These are phyloP conservation scores for Sebastes reedi DNA, from an alignment of 2,797 vertebrate species.

Conservation along the genomic window DNA sequence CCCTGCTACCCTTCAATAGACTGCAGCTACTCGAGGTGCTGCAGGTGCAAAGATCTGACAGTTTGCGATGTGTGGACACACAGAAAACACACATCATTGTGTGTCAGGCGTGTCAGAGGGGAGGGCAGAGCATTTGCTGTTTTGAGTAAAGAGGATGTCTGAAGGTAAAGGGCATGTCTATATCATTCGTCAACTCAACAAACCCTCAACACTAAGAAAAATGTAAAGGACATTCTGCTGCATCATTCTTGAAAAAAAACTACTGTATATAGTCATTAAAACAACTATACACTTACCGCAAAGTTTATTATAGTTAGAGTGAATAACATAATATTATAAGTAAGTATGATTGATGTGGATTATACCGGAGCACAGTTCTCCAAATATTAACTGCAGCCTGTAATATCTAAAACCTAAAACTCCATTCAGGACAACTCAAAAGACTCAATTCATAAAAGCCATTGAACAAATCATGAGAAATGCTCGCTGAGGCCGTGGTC, in stretches of 20 bases:
- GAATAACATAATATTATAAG: neutral
- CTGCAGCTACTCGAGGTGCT: conserved; percentile 31
- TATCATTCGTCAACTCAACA: neutral
- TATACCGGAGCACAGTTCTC: neutral
- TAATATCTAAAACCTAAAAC: conserved; percentile 17
- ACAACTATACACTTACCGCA: neutral
- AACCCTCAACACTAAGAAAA: neutral
- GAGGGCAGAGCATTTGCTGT: conserved; percentile 3
- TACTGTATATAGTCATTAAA: neutral
- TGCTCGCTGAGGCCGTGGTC: neutral
- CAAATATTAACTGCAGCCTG: conserved; percentile 14
- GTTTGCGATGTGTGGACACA: conserved; percentile 10
- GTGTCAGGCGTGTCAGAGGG: neutral
- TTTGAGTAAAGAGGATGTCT: conserved; percentile 7
- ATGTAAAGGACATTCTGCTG: neutral
- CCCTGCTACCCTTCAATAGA: conserved; percentile 47
- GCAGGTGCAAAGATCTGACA: conserved; percentile 42
- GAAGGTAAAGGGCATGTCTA: conserved; percentile 15
- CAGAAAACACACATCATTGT: conserved; percentile 16
- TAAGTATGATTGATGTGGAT: conserved; percentile 23
- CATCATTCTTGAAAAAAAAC: neutral
- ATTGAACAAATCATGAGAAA: conserved; percentile 53
- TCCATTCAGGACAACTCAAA: conserved; percentile 10
- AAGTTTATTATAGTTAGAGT: neutral
- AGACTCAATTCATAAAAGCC: conserved; percentile 19